Base-by-base conservation (phyloP, 1,140 invertebrate genomes). In the Elysia chlorotica region DNA sequence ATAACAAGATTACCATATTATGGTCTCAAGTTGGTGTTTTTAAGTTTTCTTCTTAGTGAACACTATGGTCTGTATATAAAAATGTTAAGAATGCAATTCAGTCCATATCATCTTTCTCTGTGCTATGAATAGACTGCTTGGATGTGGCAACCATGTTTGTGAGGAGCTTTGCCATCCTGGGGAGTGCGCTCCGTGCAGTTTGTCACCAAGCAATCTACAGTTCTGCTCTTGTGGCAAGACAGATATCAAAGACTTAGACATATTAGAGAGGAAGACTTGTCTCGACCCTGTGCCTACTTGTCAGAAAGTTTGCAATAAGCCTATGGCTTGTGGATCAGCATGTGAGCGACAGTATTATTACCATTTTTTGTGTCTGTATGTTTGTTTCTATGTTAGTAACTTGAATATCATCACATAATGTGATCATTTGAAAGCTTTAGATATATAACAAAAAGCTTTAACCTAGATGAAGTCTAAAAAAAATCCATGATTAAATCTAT, bases 221-320 rank as follows among this genome's bases (percentile, higher is more conserved):
- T 89, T 89, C n/a, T 99, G 96, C 86, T 93, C 92, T 0, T 99
- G 96, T 87, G 95, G 93, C 0, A 92, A 95, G 85, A 93, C 90
- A 5, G 80, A 83, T 1, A 77, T 91, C 21, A 54, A 75, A 33
- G 82, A 88, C 10, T 75, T 89, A 2, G 75, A 77, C 17, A 67
- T 61, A 30, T 41, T 53, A 19, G 70, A 61, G 38, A 75, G 91
- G 74, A 90, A 86, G 41, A 91, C 89, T 17, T 99, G 97, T 84
- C 88, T 92, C 5, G 96, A 98, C 87, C 91, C 93, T 0, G 91
- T 99, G 77, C 95, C 96, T 0, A 91, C 92, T 28, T 99, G 97
- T 88, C 91, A 91, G 30, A 91, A 93, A 72, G 85, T 87, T 28
- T 99, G 97, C 86, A 90, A 89, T 2, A 95, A 95, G 84, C 87